Conservation (phyloP, 2,113 vertebrate species). For the Anarhynchus alexandrinus region DNA sequence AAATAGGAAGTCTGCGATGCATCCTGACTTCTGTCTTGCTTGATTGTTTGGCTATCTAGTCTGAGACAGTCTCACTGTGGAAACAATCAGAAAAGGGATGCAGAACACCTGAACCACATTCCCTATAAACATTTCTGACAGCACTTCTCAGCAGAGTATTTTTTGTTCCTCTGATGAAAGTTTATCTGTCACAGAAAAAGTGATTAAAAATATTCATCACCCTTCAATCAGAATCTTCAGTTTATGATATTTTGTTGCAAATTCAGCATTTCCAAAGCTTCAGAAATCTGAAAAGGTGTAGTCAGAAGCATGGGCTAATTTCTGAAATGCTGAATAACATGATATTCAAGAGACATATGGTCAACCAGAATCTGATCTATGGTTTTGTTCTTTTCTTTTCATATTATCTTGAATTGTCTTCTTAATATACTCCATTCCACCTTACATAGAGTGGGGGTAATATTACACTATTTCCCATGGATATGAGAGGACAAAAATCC, state of each 20-base stretch:
- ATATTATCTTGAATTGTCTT: not conserved
- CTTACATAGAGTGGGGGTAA: not conserved
- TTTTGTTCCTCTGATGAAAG: not conserved
- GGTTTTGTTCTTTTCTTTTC: not conserved
- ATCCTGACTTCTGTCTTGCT: not conserved
- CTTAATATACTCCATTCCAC: not conserved
- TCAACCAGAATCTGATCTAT: not conserved
- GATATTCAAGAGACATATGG: not conserved
- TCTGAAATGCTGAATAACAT: not conserved
- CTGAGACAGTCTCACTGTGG: not conserved
- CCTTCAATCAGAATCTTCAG: not conserved
- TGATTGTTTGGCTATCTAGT: not conserved
- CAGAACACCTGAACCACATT: not conserved
- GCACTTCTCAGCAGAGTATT: not conserved
- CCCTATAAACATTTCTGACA: not conserved
- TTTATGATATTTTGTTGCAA: not conserved
- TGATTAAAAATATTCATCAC: not conserved
- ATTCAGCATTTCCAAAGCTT: not conserved
- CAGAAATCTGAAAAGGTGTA: not conserved
- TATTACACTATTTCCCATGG: not conserved
- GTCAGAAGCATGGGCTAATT: not conserved
- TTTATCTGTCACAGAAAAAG: not conserved
- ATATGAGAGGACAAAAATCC: not conserved
- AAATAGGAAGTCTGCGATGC: not conserved
- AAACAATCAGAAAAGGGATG: not conserved